phyloP scores from a whole-genome alignment of 2,888 invertebrate genomes.

The Seladonia tumulorum region DNA sequence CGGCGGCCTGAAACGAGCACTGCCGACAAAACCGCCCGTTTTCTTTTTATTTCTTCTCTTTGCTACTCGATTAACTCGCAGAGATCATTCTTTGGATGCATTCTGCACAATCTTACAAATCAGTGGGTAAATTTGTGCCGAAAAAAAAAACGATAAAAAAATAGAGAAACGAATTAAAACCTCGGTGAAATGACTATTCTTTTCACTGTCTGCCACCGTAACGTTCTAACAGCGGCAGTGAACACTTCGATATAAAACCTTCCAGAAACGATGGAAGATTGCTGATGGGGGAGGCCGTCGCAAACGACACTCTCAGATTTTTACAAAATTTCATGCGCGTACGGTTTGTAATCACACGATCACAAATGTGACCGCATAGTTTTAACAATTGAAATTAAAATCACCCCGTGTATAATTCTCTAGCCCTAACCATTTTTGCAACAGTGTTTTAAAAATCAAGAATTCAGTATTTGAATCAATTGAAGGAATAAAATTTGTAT shows the following conservation, averaged over 20 bases:
- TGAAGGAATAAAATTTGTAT: neutral
- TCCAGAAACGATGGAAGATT: conserved; percentile 71
- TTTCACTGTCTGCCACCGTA: conserved; percentile 71
- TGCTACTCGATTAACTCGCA: conserved; percentile 50
- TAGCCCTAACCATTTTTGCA: neutral
- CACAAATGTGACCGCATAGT: neutral
- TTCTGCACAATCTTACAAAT: conserved; percentile 65
- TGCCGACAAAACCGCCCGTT: neutral
- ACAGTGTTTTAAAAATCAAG: neutral
- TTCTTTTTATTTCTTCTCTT: neutral
- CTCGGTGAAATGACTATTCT: conserved; percentile 66
- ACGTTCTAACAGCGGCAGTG: conserved; percentile 75
- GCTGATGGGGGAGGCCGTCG: conserved; percentile 32
- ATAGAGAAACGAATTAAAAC: conserved; percentile 38
- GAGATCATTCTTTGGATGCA: conserved; percentile 69
- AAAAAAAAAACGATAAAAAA: conserved; percentile 37
- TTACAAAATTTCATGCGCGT: neutral
- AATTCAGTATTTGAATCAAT: neutral
- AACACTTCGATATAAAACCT: conserved; percentile 79
- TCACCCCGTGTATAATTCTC: neutral
- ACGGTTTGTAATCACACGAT: neutral
- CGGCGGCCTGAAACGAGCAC: conserved; percentile 7
- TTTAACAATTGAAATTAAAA: neutral
- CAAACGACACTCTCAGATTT: neutral
- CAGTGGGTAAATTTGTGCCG: conserved; percentile 60